These are phyloP conservation scores for Gymnocephalus cernua DNA, from an alignment of 2,113 vertebrate species.

Conservation along the genomic window DNA sequence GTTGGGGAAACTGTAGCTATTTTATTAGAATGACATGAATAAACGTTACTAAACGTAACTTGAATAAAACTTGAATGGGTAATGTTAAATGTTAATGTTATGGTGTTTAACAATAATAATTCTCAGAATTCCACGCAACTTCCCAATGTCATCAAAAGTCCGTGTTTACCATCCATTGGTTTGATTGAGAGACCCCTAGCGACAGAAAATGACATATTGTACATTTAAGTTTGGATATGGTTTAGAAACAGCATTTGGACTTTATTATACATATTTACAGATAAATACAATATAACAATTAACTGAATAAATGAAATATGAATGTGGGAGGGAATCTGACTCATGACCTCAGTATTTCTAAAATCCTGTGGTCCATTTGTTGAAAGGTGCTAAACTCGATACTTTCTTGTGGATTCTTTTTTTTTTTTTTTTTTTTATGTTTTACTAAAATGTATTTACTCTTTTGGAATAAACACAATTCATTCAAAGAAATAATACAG, in stretches of 20 bases:
- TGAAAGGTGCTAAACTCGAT: neutral
- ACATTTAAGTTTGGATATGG: neutral
- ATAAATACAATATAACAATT: neutral
- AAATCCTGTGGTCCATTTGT: neutral
- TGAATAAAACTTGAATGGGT: too few relatives aligned
- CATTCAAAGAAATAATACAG: neutral
- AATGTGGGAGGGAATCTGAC: neutral
- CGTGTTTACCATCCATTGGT: too few relatives aligned
- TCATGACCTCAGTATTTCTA: neutral
- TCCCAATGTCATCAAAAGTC: too few relatives aligned
- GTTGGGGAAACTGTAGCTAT: too few relatives aligned
- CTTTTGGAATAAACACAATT: neutral
- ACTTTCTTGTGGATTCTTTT: neutral
- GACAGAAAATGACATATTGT: too few relatives aligned
- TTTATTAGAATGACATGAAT: too few relatives aligned
- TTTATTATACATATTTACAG: neutral
- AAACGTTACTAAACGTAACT: too few relatives aligned
- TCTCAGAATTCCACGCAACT: too few relatives aligned
- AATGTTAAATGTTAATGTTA: too few relatives aligned
- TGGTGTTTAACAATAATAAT: too few relatives aligned
- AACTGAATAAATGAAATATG: neutral
- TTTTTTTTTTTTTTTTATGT: neutral
- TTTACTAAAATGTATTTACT: conserved; percentile 5
- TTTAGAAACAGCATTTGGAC: neutral
- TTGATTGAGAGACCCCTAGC: too few relatives aligned